Base-by-base conservation (phyloP, 35 echinoderm and acorn worm genomes). In the Stichopus chloronotus region DNA sequence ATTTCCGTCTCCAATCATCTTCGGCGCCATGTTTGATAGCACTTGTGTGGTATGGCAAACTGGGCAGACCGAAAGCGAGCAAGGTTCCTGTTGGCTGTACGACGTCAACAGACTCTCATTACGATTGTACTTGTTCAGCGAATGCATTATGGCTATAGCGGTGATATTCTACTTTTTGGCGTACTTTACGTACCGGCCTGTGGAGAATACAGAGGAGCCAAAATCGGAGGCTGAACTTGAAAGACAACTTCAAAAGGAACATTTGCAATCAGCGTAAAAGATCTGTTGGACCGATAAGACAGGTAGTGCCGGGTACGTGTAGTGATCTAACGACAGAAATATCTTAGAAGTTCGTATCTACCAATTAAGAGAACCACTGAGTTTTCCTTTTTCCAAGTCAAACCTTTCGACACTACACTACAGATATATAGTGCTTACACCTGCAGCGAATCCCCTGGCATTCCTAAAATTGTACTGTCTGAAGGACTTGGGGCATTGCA, bases 21-120 rank as follows among this genome's bases (percentile, higher is more conserved):
- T 93, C 58, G 92, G 92, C 59, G 83, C 83, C 30, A 87, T 93
- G 55, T 65, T 93, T 53, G 92, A 93, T 78, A 87, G 81, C 61
- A 7, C 92, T 3, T 93, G 92, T 53, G 17, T 30, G 56, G 92
- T 93, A 9, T 93, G 92, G 92, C 92, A 93, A 58, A 80, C 24
- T 21, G 69, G 57, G 14, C 52, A 76, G 4, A 21, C 53, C 9
- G 63, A 25, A 3, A 23, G 56, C 9, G 12, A 55, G 5, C 43
- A 24, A 5, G 92, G 92, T 53, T 87, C 92, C 4, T 93, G 92
- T 53, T 93, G 92, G 92, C 52, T 93, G 43, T 93, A 93, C 57
- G 81, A 93, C 65, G 56, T 56, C 81, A 56, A 16, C 8, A 72
- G 87, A 23, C 63, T 93, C 14, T 59, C 90, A n/a, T 72, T 71